Evolutionary conservation across 2,797 vertebrate genomes (phyloP), one percentile per base, ranked within the genome.

Genomic region (Heterohyrax brucei): DNA sequence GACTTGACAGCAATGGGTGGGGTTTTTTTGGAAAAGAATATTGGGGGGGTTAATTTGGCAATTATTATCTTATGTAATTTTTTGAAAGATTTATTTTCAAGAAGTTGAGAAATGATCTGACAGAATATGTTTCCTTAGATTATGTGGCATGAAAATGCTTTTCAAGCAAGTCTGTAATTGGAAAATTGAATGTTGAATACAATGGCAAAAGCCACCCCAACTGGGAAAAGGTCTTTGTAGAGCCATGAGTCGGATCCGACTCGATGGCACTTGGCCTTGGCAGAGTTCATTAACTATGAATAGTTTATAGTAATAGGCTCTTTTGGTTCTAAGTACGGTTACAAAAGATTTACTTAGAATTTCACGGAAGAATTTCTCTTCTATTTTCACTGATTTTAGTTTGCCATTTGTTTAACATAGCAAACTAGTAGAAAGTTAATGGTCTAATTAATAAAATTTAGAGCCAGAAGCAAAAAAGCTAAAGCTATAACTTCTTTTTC

Each of bases 231-330:
- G 72, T 89, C 84, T 88, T 96, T 87, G 19, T 53, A 46, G 80
- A n/a, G n/a, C n/a, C n/a, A n/a, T n/a, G n/a, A n/a, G n/a, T n/a
- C n/a, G n/a, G n/a, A n/a, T n/a, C n/a, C n/a, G n/a, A n/a, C n/a
- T n/a, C n/a, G n/a, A n/a, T n/a, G n/a, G n/a, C n/a, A n/a, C n/a
- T n/a, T n/a, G n/a, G n/a, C n/a, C n/a, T n/a, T n/a, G n/a, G n/a
- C n/a, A n/a, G n/a, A 96, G 83, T 89, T 95, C 64, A 83, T 73
- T 85, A 73, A n/a, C 95, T 96, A 89, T 93, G 93, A 97, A 90
- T 93, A 96, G 80, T 56, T 44, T 77, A 44, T 73, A 85, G 82
- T 95, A 94, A 90, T 80, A 68, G 64, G 68, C 87, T 10, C 83
- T 62, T 95, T 24, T 94, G 85, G 30, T 90, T 97, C 87, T 96